These are phyloP conservation scores for Lasioglossum albipes DNA, from an alignment of 1,140 invertebrate genomes.

Conservation along the genomic window DNA sequence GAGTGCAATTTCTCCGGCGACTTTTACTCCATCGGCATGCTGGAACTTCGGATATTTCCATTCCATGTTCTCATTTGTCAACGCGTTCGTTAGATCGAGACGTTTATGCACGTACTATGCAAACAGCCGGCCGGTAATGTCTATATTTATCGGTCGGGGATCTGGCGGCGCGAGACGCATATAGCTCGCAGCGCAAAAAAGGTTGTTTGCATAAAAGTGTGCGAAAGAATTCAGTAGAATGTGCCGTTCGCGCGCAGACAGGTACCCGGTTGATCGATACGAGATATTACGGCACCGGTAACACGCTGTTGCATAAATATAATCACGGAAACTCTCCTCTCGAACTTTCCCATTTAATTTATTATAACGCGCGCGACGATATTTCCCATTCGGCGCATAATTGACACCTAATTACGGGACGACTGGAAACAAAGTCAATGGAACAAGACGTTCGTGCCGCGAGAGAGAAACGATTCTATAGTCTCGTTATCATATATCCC, in stretches of 20 bases:
- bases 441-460: neutral
- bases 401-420: slow-evolving; percentile 24
- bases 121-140: neutral
- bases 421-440: slow-evolving; percentile 1
- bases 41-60: neutral
- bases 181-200: neutral
- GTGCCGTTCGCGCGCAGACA: neutral
- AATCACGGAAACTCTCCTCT: neutral
- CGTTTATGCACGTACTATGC: neutral
- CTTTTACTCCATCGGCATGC: neutral
- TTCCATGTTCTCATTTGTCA: slow-evolving; percentile 1
- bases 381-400: slow-evolving; percentile 7
- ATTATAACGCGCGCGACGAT: neutral
- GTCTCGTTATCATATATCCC: neutral
- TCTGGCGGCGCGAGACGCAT: neutral
- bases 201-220: neutral
- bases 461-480: neutral
- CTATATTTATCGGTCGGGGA: neutral
- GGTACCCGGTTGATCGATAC: neutral
- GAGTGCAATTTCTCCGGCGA: neutral
- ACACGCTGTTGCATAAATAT: neutral
- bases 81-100: neutral
- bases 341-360: neutral
- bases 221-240: neutral
- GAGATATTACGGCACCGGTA: neutral